These are phyloP conservation scores for Rhyacophila brunnea DNA, from an alignment of 1,140 invertebrate species.

Conservation along the genomic window DNA sequence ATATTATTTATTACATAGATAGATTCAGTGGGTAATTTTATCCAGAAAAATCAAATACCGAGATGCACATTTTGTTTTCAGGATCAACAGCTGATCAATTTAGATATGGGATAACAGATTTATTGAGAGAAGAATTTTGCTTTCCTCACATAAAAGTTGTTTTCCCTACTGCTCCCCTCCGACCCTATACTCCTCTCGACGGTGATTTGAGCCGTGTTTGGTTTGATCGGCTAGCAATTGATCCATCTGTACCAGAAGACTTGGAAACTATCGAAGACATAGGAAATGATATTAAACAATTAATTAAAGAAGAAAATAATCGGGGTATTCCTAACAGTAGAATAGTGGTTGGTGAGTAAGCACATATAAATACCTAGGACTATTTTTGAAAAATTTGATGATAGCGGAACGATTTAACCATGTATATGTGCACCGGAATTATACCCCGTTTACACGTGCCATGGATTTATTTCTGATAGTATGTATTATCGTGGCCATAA, in stretches of 20 bases:
- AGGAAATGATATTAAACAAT: slow-evolving; percentile 54
- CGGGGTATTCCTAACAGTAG: slow-evolving; percentile 61
- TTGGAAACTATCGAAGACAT: slow-evolving; percentile 59
- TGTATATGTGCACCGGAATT: too few relatives aligned
- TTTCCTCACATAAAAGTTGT: slow-evolving; percentile 70
- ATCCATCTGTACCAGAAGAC: slow-evolving; percentile 60
- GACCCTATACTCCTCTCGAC: slow-evolving; percentile 63
- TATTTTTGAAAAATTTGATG: too few relatives aligned
- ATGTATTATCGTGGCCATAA: too few relatives aligned
- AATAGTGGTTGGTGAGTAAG: slow-evolving; percentile 63
- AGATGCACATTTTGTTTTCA: slow-evolving; percentile 42
- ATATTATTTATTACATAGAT: too few relatives aligned
- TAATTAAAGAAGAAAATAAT: slow-evolving; percentile 64
- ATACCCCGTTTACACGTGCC: too few relatives aligned
- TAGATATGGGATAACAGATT: slow-evolving; percentile 62
- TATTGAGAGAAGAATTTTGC: slow-evolving; percentile 58
- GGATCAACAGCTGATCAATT: slow-evolving; percentile 63
- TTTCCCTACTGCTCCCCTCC: slow-evolving; percentile 68
- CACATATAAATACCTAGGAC: too few relatives aligned
- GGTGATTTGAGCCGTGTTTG: slow-evolving; percentile 67
- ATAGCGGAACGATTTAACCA: too few relatives aligned
- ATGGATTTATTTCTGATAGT: too few relatives aligned
- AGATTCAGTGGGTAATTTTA: too few relatives aligned
- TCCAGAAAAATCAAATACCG: too few relatives aligned
- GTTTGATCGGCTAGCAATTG: slow-evolving; percentile 66